A percentile compares a stretch with the other conserved stretches of the same genome.
phyloP scores from a whole-genome alignment of 2,797 vertebrate genomes.

The Silurus lanzhouensis region DNA sequence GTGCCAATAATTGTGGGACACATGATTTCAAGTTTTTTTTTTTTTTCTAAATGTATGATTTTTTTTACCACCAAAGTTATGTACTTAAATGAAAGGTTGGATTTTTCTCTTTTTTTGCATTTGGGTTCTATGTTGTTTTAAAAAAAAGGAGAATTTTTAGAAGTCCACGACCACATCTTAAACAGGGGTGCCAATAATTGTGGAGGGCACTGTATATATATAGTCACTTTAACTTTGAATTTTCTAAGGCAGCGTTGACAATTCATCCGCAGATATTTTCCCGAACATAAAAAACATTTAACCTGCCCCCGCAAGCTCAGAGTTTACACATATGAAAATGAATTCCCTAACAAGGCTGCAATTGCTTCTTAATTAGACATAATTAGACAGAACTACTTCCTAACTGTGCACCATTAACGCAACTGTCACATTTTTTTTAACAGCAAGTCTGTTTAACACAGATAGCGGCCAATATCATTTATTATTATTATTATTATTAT shows the following conservation, averaged over 20 bases:
- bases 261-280: neutral
- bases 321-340: slow-evolving; percentile 16
- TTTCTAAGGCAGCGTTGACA: neutral
- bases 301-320: neutral
- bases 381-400: slow-evolving; percentile 27
- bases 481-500: too few species aligned
- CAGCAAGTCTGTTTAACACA: neutral
- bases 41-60: too few species aligned
- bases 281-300: neutral
- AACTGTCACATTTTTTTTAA: slow-evolving; percentile 3
- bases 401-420: slow-evolving; percentile 19
- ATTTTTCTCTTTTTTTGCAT: too few species aligned
- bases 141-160: too few species aligned
- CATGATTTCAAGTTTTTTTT: too few species aligned
- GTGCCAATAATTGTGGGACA: too few species aligned
- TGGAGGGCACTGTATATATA: too few species aligned
- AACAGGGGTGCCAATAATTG: too few species aligned
- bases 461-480: neutral
- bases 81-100: too few species aligned
- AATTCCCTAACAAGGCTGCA: slow-evolving; percentile 15
- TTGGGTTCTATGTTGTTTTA: too few species aligned
- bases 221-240: neutral
- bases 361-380: slow-evolving; percentile 17
- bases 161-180: too few species aligned
- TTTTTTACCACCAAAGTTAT: too few species aligned